These are phyloP conservation scores for Tragelaphus imberbis DNA, from an alignment of 2,113 vertebrate species.

Conservation along the genomic window DNA sequence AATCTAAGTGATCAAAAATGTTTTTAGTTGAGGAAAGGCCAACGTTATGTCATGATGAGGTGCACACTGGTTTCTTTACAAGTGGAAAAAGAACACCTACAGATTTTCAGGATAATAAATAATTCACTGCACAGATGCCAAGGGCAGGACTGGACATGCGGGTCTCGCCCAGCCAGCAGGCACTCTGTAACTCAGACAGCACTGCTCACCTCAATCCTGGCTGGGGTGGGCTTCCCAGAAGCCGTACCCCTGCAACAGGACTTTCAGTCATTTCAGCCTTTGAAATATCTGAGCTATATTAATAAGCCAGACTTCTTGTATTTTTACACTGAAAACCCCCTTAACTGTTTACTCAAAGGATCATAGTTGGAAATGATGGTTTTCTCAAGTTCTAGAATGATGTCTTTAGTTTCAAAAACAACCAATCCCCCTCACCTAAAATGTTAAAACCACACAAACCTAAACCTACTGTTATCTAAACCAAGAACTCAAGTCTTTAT, in stretches of 20 bases:
- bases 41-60: background rate
- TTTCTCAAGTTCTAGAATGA: background rate
- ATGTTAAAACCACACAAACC: background rate
- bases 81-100: conserved; percentile 57
- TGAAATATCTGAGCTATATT: background rate
- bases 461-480: background rate
- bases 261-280: background rate
- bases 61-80: conserved; percentile 49
- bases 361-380: background rate
- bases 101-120: conserved; percentile 75
- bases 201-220: conserved; percentile 48
- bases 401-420: background rate
- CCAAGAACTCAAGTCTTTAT: conserved; percentile 4
- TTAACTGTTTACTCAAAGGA: background rate
- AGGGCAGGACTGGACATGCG: conserved; percentile 65
- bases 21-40: background rate
- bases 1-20: background rate
- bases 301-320: background rate
- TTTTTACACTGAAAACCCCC: background rate
- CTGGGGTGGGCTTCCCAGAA: background rate
- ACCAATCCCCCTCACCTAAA: background rate
- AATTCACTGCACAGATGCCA: conserved; percentile 74
- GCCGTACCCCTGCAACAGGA: background rate
- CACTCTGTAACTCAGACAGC: conserved; percentile 58
- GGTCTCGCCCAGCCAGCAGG: conserved; percentile 55